phyloP scores from a whole-genome alignment of 2,797 vertebrate genomes.

The Pelodytes ibericus region DNA sequence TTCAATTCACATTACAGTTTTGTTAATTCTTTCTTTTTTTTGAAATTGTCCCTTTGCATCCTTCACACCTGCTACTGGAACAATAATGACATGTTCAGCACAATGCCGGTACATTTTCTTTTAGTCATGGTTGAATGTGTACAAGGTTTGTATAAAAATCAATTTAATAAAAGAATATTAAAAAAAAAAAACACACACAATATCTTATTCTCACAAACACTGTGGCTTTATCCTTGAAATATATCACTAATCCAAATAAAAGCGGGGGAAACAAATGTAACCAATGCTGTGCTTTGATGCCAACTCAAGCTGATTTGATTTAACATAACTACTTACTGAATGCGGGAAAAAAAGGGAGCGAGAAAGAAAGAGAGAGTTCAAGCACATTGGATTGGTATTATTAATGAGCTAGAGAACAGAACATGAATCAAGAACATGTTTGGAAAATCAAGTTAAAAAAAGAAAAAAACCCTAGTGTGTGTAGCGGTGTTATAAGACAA shows the following conservation, averaged over 20 bases:
- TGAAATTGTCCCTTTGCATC: too few relatives aligned
- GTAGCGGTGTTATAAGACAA: slow-evolving; percentile 40
- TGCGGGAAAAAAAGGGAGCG: background rate
- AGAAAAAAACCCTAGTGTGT: slow-evolving; percentile 36
- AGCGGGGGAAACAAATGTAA: background rate
- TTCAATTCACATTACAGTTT: too few relatives aligned
- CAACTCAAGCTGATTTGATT: slow-evolving; percentile 5
- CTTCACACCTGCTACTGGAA: too few relatives aligned
- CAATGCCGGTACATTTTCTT: too few relatives aligned
- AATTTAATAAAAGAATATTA: too few relatives aligned
- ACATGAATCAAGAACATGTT: slow-evolving; percentile 37
- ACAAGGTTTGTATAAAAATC: too few relatives aligned
- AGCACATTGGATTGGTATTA: slow-evolving; percentile 12
- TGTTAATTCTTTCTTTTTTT: too few relatives aligned
- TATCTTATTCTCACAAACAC: background rate
- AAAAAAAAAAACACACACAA: too few relatives aligned
- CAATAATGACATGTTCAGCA: too few relatives aligned
- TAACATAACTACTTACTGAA: slow-evolving; percentile 5
- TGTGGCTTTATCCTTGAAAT: slow-evolving; percentile 2
- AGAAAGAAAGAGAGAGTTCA: slow-evolving; percentile 10
- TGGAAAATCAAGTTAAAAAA: slow-evolving; percentile 38
- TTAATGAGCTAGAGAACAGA: slow-evolving; percentile 32
- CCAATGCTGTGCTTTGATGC: background rate
- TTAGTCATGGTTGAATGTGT: too few relatives aligned
- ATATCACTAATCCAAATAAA: background rate